Percentiles rank a stretch among this genome's conserved stretches.
These are phyloP conservation scores for Coregonus suidteri DNA, from an alignment of 2,797 vertebrate genomes.

Conservation along the genomic window DNA sequence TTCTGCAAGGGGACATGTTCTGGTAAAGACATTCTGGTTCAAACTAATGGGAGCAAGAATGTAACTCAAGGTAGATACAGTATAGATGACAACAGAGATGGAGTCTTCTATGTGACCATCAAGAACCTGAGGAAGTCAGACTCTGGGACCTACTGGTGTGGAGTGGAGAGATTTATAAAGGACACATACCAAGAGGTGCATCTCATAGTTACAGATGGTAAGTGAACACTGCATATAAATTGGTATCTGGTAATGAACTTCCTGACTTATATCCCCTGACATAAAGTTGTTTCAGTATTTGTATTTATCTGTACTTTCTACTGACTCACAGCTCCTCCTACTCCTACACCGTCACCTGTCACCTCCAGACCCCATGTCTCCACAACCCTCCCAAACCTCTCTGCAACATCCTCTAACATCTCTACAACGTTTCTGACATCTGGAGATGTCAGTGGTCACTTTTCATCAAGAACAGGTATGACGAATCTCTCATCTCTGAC, in stretches of 20 bases:
- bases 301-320: neutral
- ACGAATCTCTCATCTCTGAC: too few species aligned
- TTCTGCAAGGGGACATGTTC: conserved; percentile 34
- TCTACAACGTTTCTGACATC: neutral
- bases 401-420: neutral
- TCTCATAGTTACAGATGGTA: conserved; percentile 21
- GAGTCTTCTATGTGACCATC: conserved; percentile 27
- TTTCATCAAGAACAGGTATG: neutral
- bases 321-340: neutral
- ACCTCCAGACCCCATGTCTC: neutral
- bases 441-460: neutral
- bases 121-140: conserved; percentile 8
- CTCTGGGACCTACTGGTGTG: conserved; percentile 34
- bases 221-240: too few species aligned
- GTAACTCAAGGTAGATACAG: conserved; percentile 17
- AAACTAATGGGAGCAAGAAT: neutral
- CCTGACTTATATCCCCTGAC: neutral
- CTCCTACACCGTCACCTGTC: neutral
- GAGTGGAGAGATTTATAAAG: neutral
- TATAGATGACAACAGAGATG: neutral
- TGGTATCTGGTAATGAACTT: too few species aligned
- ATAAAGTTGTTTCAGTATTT: neutral
- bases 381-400: neutral
- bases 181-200: too few species aligned
- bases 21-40: conserved; percentile 7